phyloP scores from a whole-genome alignment of 1,140 invertebrate genomes.

The Oedothorax gibbosus region DNA sequence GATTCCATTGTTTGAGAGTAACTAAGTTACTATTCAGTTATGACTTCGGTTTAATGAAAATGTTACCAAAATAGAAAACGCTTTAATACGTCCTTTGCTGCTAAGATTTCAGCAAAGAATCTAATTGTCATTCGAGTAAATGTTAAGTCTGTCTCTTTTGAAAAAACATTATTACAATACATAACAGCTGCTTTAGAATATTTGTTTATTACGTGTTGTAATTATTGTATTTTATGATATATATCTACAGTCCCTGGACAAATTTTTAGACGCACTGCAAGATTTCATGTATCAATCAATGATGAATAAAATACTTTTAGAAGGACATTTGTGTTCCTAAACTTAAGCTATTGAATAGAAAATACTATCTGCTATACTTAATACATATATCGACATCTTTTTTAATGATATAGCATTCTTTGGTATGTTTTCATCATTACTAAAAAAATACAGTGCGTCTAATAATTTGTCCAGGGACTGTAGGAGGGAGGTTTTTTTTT shows the following conservation, averaged over 20 bases:
- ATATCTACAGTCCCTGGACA: no score
- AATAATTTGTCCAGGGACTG: no score
- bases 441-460: no score
- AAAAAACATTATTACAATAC: neutral
- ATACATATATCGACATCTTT: no score
- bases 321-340: no score
- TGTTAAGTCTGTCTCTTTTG: conserved; percentile 13
- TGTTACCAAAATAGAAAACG: conserved; percentile 27
- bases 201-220: conserved; percentile 27
- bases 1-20: conserved; percentile 20
- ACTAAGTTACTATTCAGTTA: neutral
- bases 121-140: conserved; percentile 14
- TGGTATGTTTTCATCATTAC: no score
- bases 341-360: no score
- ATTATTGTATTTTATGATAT: conserved; percentile 29
- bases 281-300: no score
- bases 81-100: conserved; percentile 7
- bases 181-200: neutral
- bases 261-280: no score
- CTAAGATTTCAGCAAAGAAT: neutral
- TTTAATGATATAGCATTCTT: no score
- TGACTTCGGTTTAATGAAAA: conserved; percentile 26
- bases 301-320: no score
- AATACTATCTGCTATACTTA: no score
- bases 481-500: neutral